Evolutionary conservation across 1,140 invertebrate genomes (phyloP), one percentile per base, ranked within the genome.

Genomic region (Nymphalis io): DNA sequence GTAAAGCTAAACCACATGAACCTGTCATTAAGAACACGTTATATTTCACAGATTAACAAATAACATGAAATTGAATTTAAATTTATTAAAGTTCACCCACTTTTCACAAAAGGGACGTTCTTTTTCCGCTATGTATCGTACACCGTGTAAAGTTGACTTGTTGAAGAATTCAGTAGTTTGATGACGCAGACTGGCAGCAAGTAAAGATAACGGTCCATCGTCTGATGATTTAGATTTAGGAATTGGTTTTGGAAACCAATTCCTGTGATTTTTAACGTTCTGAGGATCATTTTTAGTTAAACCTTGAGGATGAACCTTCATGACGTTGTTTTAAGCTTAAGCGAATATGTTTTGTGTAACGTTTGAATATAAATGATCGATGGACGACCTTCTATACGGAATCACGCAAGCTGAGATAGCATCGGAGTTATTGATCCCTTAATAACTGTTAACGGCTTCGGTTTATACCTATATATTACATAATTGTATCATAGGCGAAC

Each of bases 1-100:
- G 94, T 94, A 74, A 95, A 95, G 66, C 93, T 92, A 74, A 96
- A 95, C 95, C 95, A 96, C 91, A 95, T 93, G 74, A 96, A 94
- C 79, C 95, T 95, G 74, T 10, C 92, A 91, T 73, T 27, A n/a
- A 65, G 20, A 55, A 16, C 38, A 53, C 11, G 13, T n/a, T 15
- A 59, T 51, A 60, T 33, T 8, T 1, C 2, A 33, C 4, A 33
- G 10, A 33, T 8, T 33, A 33, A 33, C 27, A 33, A 33, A 33
- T 33, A 33, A 33, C 4, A 33, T 33, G 6, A 8, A 33, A 33
- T 33, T 33, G 1, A 33, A 27, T 6, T 55, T 21, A 5, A 42
- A 48, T 3, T 1, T 53, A 15, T 55, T 6, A 23, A 55, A 3
- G 15, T 27, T 27, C n/a, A 86, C 87, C 76, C 76, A 94, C 94